Base-by-base conservation (phyloP, 2,797 vertebrate genomes). In the Spinus pinus region DNA sequence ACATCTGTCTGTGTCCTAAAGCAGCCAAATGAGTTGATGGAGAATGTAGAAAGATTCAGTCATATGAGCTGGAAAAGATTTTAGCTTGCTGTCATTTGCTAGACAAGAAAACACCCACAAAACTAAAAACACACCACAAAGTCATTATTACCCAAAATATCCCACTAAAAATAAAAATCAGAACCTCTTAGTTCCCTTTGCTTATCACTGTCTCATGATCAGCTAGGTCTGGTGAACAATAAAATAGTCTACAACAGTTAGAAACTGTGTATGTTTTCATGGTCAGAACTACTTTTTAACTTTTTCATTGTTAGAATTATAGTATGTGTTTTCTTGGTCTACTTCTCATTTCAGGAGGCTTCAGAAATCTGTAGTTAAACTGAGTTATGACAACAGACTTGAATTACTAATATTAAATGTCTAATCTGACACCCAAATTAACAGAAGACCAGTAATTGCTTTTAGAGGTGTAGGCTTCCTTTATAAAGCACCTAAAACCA, bases 101-200 rank as follows among this genome's bases (percentile, higher is more conserved):
- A 88, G 70, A 90, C 81, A 82, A 89, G 74, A 88, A 78, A 74
- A 19, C 4, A 81, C 50, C 67, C 60, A 71, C 67, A 86, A 94
- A 71, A 15, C 47, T 50, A 49, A 86, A 94, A 91, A 69, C 37
- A 81, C 49, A 54, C 81, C 91, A 62, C 50, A 7, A 83, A 96
- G 89, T 81, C 94, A 95, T 65, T 81, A 83, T 86, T 65, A 91
- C 70, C 81, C 71, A 87, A 94, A 96, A 93, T 81, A 78, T 31
- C 75, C 41, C 51, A 62, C 94, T 96, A 94, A 92, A 96, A 96
- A 95, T 94, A 96, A 94, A 95, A 94, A 93, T 91, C 85, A 92
- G 94, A 96, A 93, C 69, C 69, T 83, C 54, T 87, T 92, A 96
- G 62, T 93, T 96, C 86, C 86, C 62, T 91, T 81, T 90, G 75